Conservation (phyloP, 2,888 invertebrate genomes). For the Allolobophora icterica region DNA sequence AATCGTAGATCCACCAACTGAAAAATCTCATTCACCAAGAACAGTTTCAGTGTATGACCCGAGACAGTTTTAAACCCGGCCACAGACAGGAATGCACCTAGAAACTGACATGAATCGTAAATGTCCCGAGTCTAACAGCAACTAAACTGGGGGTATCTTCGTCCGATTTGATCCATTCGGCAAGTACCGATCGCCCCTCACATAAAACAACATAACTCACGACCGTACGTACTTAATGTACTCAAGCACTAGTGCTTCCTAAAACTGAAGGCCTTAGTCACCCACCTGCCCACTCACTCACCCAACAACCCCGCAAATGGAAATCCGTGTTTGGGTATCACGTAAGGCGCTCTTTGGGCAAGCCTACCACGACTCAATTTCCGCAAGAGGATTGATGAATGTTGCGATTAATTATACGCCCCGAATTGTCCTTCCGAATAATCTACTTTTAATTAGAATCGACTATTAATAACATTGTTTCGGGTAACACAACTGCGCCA, state of each 20-base stretch:
- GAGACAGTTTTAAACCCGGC: no score
- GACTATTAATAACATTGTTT: constrained; percentile 17
- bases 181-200: neutral
- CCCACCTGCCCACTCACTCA: neutral
- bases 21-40: no score
- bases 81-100: no score
- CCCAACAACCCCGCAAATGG: constrained; percentile 3
- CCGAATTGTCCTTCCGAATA: neutral
- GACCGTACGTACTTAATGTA: constrained; percentile 17
- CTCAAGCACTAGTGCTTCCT: neutral
- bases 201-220: neutral
- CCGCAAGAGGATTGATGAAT: neutral
- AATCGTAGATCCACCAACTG: no score
- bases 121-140: neutral
- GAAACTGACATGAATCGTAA: neutral
- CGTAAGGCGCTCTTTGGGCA: neutral
- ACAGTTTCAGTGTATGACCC: no score
- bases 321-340: neutral
- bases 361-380: neutral
- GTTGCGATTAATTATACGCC: constrained; percentile 7
- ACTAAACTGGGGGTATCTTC: neutral
- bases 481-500: neutral
- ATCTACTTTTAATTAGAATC: neutral
- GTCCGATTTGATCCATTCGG: neutral
- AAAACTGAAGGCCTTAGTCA: neutral